Base-by-base conservation (phyloP, 2,888 invertebrate species). In the Folsomia manolachei region DNA sequence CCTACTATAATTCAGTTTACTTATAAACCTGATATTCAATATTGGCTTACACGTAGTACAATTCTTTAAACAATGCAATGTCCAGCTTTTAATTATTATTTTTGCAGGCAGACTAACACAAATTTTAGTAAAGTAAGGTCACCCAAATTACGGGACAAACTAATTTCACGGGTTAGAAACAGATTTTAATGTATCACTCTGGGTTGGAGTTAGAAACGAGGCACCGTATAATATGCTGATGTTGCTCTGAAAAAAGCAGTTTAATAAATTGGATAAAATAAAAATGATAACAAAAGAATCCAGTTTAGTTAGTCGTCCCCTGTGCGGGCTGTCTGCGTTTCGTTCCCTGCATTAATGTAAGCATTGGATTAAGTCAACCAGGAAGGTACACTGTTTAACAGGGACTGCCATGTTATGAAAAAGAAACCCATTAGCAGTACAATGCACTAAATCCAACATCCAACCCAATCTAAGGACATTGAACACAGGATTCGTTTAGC, bases 221-320 rank as follows among this genome's bases (percentile, higher is more conserved):
- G 4, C 39, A 39, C 39, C 39, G 14, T 4, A 4, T 14, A 39
- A 39, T 9, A 9, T 39, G 39, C 4, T 14, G 39, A 39, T 14
- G 4, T 14, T 14, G 39, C 14, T 39, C 39, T 14, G 66, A 51
- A 51, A 66, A 52, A 52, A 23, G 52, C 66, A 26, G 64, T 67
- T 67, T 67, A 67, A 67, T 67, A 67, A 67, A 67, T 67, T 67
- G 67, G 56, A 21, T 66, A 39, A 23, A 66, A 71, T 69, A 71
- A 63, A 71, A 71, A 74, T 74, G 70, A 67, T 69, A 74, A 74
- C 71, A 66, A 52, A 56, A 56, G 19, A 56, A n/a, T 14, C 4
- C 21, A 56, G 56, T 14, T n/a, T 14, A 19, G 56, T 7, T n/a
- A 14, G 39, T 39, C 4, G 39, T 39, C 7, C 39, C n/a, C n/a